These are phyloP conservation scores for Barnardius zonarius DNA, from an alignment of 2,113 vertebrate genomes.

Conservation along the genomic window DNA sequence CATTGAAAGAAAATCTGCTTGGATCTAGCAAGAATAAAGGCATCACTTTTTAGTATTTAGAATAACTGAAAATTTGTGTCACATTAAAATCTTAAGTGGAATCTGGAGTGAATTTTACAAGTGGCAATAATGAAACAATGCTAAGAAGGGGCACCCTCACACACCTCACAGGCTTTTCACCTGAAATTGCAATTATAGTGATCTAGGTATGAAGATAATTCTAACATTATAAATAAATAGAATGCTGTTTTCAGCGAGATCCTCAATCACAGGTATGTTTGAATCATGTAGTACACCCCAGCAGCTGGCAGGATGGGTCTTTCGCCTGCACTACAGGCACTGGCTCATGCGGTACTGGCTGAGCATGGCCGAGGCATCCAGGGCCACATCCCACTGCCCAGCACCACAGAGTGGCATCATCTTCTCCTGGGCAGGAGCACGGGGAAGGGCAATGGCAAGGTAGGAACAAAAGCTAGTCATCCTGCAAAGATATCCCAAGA, in stretches of 20 bases:
- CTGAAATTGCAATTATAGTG: background rate
- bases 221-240: background rate
- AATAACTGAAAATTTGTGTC: background rate
- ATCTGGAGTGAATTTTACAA: background rate
- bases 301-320: background rate
- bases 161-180: background rate
- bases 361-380: rapidly evolving
- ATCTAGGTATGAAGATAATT: background rate
- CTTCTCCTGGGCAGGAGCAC: background rate
- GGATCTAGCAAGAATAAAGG: background rate
- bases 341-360: background rate
- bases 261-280: background rate
- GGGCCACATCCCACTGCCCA: background rate
- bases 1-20: background rate
- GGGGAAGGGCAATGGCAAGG: rapidly evolving
- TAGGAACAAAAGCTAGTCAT: background rate
- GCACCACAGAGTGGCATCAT: background rate
- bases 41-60: background rate
- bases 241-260: background rate
- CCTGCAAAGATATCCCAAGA: background rate
- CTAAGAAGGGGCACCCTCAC: background rate
- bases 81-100: background rate
- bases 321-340: background rate
- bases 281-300: rapidly evolving
- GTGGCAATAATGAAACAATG: background rate